Base-by-base conservation (phyloP, 2,888 invertebrate genomes). In the Strigamia crassipes region DNA sequence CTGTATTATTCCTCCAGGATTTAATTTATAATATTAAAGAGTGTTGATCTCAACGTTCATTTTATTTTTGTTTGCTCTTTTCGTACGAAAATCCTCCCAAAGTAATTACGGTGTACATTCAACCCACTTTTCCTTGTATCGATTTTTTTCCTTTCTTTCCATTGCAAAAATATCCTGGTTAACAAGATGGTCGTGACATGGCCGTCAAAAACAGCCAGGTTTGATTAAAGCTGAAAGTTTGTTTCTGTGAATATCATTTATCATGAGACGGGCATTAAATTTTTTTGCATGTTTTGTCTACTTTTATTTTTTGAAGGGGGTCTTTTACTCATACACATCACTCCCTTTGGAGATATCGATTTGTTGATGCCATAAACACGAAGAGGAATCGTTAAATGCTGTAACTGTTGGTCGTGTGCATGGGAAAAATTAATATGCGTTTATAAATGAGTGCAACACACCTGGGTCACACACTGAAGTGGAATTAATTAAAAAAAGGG, bases 181-280 rank as follows among this genome's bases (percentile, higher is more conserved):
- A 73, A 73, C 73, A 73, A 73, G 73, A 73, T 73, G 73, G 73
- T 73, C 73, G 73, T 73, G 73, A 73, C 73, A 73, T 73, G 73
- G 73, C 73, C 73, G 73, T 73, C 73, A 73, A 73, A 73, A 73
- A 73, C 73, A 27, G 73, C 31, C 73, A 73, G 12, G 73, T 31
- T 73, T 73, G 73, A 73, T 73, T 73, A 73, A 73, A 73, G 73
- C 73, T 27, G 73, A 73, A 31, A 31, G 27, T 73, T 15, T 31
- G 27, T 73, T 31, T 18, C 10, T 56, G 56, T 56, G 18, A 56
- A 21, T 56, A 73, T 31, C 73, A 73, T 73, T 27, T 73, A 73
- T 73, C 73, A 73, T 73, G 31, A 27, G 73, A 73, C 73, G 10
- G 73, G 23, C 73, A 73, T 73, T 73, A 73, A 1, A 73, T 31